phyloP scores from a whole-genome alignment of 2,113 vertebrate genomes.

The Megatriorchis doriae region DNA sequence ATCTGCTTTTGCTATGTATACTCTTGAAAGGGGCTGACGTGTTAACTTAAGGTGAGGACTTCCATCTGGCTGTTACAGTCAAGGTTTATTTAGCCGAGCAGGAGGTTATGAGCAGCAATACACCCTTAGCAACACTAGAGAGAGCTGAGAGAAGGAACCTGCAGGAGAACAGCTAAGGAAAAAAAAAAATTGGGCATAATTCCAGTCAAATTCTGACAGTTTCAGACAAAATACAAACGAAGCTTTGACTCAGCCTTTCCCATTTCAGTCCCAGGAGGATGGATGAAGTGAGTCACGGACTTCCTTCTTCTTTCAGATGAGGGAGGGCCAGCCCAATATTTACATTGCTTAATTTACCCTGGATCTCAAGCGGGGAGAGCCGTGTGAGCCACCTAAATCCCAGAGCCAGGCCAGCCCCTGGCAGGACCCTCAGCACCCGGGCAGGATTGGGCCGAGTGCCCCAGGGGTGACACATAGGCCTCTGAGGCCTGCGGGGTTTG shows the following conservation, averaged over 20 bases:
- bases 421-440: background rate
- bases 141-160: background rate
- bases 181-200: background rate
- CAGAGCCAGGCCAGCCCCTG: background rate
- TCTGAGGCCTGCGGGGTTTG: background rate
- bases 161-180: background rate
- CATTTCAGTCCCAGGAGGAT: background rate
- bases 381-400: background rate
- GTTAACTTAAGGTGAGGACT: background rate
- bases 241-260: background rate
- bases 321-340: background rate
- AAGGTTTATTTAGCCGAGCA: background rate
- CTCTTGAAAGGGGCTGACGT: background rate
- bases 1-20: background rate
- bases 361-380: background rate
- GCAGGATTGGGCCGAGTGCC: background rate
- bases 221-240: background rate
- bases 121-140: background rate
- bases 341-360: background rate
- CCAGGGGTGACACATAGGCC: fast-evolving
- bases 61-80: background rate
- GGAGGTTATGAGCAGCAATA: background rate
- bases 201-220: background rate
- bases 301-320: background rate
- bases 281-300: background rate